Base-by-base conservation (phyloP, 2,888 invertebrate species). In the Diaphora mendica region DNA sequence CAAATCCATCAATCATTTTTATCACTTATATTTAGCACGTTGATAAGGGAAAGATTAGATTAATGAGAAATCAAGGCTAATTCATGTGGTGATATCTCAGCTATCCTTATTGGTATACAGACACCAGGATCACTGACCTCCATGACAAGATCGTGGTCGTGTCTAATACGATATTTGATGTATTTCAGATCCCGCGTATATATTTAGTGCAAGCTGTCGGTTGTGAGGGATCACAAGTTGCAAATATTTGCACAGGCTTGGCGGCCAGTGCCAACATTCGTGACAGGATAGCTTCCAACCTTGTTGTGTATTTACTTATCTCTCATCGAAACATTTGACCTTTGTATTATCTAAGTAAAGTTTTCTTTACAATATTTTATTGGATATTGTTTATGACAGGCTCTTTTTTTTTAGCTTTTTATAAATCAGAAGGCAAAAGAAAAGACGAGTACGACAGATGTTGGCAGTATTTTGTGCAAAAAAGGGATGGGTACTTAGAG, bases 191-290 rank as follows among this genome's bases (percentile, higher is more conserved):
- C 15, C 59, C 26, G 13, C 51, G n/a, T 23, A 59, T 59, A n/a
- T 59, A 59, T 51, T 23, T 8, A 48, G 30, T 67, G 11, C 44
- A 48, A 44, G 30, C 67, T 30, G 33, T 26, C 48, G 67, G 13
- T 30, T n/a, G 33, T 48, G 13, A 33, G 48, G 33, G 67, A 23
- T 68, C 17, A 48, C 33, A 48, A 66, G 51, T 48, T 17, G 20
- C 23, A 68, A 51, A 68, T 68, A 48, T 68, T 68, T 48, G 51
- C 20, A 48, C 20, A 68, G 68, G 68, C 68, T 51, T 13, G 33
- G 48, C 48, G 44, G 15, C 26, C 59, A 26, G 59, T 4, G 4
- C 51, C 20, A 13, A 48, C 30, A 13, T 20, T 67, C 33, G 67
- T 44, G 48, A 48, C 30, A 11, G 67, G 44, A 48, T 66, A 44